Evolutionary conservation across 2,797 vertebrate genomes (phyloP), one percentile per base, ranked within the genome.

Genomic region (Phyllotis vaccarum): DNA sequence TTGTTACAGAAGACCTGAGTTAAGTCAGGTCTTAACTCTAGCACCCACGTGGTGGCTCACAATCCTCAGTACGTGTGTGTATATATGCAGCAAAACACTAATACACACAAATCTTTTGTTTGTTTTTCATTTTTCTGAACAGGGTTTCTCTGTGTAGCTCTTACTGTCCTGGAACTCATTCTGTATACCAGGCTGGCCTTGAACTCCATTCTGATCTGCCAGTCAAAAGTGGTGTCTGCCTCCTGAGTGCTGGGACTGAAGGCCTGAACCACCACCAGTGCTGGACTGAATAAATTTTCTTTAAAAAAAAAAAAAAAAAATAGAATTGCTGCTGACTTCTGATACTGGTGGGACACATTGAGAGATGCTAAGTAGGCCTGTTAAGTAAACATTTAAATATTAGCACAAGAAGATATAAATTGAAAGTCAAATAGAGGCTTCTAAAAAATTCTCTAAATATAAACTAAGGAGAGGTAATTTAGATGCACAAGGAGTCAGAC

Each of bases 391-490:
- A 34, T 40, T 34, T 62, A 56, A 75, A 17, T 83, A 27, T 70
- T 46, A 21, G 37, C 60, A 24, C 43, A 90, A 46, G 54, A 90
- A 46, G 54, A 21, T 75, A 80, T 72, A 79, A 87, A 85, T 76
- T 90, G 62, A 90, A 46, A 93, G 92, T 56, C 37, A 81, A 27
- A n/a, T 43, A 49, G n/a, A 40, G 27, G 46, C 49, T 95, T 34
- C 27, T 54, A 85, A 85, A 40, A 46, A 87, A 9, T 1, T 14
- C 49, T 54, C 52, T 75, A 79, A 27, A 22, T 81, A 24, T 0
- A 19, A 88, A 29, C 37, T 34, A 1, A 40, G 34, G 87, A 72
- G 79, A 66, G 49, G 78, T 58, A 60, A 46, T 62, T 75, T 40
- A 37, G 11, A 9, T 46, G n/a, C 34, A 27, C 27, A 58, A 75